Percentiles rank a stretch among this genome's conserved stretches.
Conservation (phyloP, 1,140 invertebrate species). For the Atta texana region DNA sequence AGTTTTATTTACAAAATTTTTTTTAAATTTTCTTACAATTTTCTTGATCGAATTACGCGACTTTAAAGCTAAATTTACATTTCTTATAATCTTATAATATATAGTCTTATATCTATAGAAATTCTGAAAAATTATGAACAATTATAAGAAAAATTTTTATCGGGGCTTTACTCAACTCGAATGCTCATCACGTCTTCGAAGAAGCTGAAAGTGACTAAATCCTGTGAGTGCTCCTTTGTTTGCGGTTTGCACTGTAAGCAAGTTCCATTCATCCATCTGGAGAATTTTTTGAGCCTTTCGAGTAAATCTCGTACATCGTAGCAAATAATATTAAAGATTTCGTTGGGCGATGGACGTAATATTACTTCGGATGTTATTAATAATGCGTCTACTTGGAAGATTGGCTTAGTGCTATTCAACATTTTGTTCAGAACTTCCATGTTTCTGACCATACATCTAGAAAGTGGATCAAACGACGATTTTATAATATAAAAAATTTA, state of each 20-base stretch:
- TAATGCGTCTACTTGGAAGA: conserved; percentile 93
- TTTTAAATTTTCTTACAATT: too few relatives aligned
- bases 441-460: conserved; percentile 89
- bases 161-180: conserved; percentile 75
- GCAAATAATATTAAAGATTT: conserved; percentile 92
- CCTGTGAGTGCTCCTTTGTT: conserved; percentile 86
- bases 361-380: conserved; percentile 91
- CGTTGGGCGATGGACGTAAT: conserved; percentile 90
- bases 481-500: background rate
- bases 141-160: too few relatives aligned
- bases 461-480: conserved; percentile 3
- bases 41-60: too few relatives aligned
- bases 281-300: conserved; percentile 90
- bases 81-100: too few relatives aligned
- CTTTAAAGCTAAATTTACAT: too few relatives aligned
- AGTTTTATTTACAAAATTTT: too few relatives aligned
- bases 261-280: conserved; percentile 94
- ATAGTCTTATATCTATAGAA: too few relatives aligned
- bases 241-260: conserved; percentile 91
- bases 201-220: conserved; percentile 89
- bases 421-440: conserved; percentile 90
- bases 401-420: conserved; percentile 87
- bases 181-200: conserved; percentile 92
- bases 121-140: too few relatives aligned
- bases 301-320: conserved; percentile 89